phyloP scores from a whole-genome alignment of 2,113 vertebrate species.

The Hemicordylus capensis region DNA sequence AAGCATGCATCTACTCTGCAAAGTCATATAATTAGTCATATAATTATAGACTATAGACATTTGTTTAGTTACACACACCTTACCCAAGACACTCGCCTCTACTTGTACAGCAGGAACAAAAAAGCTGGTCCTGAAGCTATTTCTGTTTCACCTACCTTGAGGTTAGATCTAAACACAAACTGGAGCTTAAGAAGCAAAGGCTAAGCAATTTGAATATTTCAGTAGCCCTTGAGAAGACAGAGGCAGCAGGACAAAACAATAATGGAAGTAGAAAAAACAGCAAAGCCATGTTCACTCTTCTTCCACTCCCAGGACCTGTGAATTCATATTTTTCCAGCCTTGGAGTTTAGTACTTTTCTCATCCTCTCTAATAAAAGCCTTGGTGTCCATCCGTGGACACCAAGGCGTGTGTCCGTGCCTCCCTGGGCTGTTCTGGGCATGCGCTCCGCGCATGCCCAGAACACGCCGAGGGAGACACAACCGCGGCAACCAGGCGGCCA shows the following conservation, averaged over 20 bases:
- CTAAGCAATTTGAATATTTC: slow-evolving; percentile 19
- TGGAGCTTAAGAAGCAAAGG: slow-evolving; percentile 32
- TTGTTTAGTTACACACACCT: not conserved
- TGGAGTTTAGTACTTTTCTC: not conserved
- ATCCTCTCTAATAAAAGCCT: too few relatives aligned
- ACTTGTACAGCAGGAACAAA: slow-evolving; percentile 57
- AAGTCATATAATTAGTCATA: not conserved
- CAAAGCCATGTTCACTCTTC: not conserved
- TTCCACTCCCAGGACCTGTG: not conserved
- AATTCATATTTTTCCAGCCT: not conserved
- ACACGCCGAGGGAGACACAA: too few relatives aligned
- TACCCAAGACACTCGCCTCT: slow-evolving; percentile 48
- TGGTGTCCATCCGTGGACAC: too few relatives aligned
- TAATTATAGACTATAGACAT: slow-evolving; percentile 43
- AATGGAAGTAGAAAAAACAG: not conserved
- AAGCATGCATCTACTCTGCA: not conserved
- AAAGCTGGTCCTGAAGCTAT: slow-evolving; percentile 48
- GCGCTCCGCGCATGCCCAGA: too few relatives aligned
- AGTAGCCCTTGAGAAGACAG: not conserved
- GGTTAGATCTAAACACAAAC: slow-evolving; percentile 33
- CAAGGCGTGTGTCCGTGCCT: too few relatives aligned
- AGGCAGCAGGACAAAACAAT: not conserved
- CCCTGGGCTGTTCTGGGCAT: too few relatives aligned
- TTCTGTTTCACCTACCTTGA: slow-evolving; percentile 42
- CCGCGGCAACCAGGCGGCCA: too few relatives aligned